Base-by-base conservation (phyloP, 1,140 invertebrate genomes). In the Bombus pascuorum region DNA sequence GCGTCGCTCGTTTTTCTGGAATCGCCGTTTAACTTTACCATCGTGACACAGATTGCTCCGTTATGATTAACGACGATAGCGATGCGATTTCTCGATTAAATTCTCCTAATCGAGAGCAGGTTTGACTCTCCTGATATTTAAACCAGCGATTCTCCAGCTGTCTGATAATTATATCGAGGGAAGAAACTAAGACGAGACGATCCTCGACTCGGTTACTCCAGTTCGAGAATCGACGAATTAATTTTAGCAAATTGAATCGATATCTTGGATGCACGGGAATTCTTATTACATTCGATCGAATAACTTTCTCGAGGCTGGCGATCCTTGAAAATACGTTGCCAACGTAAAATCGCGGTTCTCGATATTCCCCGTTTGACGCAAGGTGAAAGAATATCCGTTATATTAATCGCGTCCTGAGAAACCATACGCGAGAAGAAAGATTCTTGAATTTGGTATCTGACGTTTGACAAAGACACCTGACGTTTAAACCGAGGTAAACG, bases 161-260 rank as follows among this genome's bases (percentile, higher is more conserved):
- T 8, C 32, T 6, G 44, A 28, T 74, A 57, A 77, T 70, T 78
- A 70, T 44, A 59, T 71, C 37, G 34, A n/a, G 22, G 10, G 4
- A 78, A 28, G 37, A 32, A 79, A 44, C 65, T 53, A n/a, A 53
- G 44, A 53, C 44, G 44, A 32, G 37, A 37, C n/a, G 32, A 15
- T 79, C 59, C 47, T 34, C 22, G 0, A 68, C 47, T 15, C 9
- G 39, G 6, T n/a, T 37, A 66, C 22, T 25, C 18, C 8, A 22
- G 9, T 62, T 28, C 28, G 1, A 5, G 10, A 15, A 59, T n/a
- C 25, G 82, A 72, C 66, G 39, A 59, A 79, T 66, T 22, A 79
- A 72, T 84, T 71, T 53, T 37, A 22, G 3, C 22, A 25, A n/a
- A 59, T 84, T 53, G 65, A 57, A 59, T 25, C 37, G n/a, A 47